These are phyloP conservation scores for Rissa tridactyla DNA, from an alignment of 2,113 vertebrate genomes.

Conservation along the genomic window DNA sequence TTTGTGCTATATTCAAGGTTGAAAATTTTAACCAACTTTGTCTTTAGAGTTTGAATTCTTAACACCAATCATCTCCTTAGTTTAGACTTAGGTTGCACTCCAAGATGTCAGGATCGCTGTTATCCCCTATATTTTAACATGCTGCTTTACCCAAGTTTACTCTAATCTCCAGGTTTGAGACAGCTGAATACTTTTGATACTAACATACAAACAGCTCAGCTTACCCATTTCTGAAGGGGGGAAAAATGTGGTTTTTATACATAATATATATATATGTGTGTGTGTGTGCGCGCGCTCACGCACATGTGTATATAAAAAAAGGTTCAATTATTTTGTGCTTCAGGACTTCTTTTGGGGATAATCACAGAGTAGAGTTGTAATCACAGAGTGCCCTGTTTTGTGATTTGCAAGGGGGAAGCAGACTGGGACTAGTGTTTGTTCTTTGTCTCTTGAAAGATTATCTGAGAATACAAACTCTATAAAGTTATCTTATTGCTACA, in stretches of 20 bases:
- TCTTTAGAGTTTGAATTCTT: neutral
- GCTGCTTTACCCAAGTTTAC: neutral
- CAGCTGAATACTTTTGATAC: neutral
- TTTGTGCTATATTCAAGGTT: neutral
- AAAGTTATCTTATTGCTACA: neutral
- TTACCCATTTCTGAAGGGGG: neutral
- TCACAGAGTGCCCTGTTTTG: neutral
- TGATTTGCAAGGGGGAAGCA: neutral
- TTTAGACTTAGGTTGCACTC: neutral
- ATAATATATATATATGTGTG: too few relatives aligned
- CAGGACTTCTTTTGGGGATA: neutral
- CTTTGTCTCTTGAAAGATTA: neutral
- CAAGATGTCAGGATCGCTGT: neutral
- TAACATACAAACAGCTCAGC: neutral
- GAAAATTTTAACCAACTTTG: neutral
- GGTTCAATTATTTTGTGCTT: neutral
- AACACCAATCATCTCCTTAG: neutral
- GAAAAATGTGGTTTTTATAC: neutral
- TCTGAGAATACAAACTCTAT: neutral
- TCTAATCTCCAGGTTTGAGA: neutral
- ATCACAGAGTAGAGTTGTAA: neutral
- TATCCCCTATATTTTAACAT: neutral
- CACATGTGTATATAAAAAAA: neutral
- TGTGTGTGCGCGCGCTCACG: accelerated
- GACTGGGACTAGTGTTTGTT: neutral